These are phyloP conservation scores for Plebejus melissa DNA, from an alignment of 2,888 invertebrate genomes.

Conservation along the genomic window DNA sequence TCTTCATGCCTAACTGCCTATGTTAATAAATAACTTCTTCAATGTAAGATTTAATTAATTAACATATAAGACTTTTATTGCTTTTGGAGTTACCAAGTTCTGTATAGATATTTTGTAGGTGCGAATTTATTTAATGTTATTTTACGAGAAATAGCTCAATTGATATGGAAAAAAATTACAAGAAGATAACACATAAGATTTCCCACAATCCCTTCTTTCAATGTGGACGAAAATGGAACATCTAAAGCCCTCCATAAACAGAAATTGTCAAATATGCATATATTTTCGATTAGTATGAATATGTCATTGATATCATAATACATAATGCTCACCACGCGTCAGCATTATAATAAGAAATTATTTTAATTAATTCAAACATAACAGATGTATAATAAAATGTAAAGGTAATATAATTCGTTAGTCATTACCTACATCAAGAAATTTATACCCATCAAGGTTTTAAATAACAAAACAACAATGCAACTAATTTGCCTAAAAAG, in stretches of 20 bases:
- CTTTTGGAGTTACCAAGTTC: neutral
- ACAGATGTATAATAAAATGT: conserved; percentile 8
- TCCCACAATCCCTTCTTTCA: too few species aligned
- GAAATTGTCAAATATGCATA: too few species aligned
- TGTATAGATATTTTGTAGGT: neutral
- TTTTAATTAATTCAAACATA: conserved; percentile 1
- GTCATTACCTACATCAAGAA: neutral
- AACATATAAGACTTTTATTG: neutral
- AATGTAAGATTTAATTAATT: too few species aligned
- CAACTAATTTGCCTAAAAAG: neutral
- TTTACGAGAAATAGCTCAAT: neutral
- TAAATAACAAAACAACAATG: neutral
- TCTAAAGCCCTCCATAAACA: too few species aligned
- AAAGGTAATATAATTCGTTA: neutral
- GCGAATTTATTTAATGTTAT: neutral
- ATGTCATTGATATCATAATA: neutral
- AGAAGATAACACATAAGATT: too few species aligned
- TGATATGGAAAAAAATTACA: too few species aligned
- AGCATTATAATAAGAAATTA: neutral
- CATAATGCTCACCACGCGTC: neutral
- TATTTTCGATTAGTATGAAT: neutral
- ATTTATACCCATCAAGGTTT: neutral
- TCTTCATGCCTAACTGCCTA: neutral
- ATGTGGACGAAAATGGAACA: too few species aligned
- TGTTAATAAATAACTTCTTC: neutral